A percentile compares a stretch with the other conserved stretches of the same genome.
These are phyloP conservation scores for Erithacus rubecula DNA, from an alignment of 2,797 vertebrate genomes.

Conservation along the genomic window DNA sequence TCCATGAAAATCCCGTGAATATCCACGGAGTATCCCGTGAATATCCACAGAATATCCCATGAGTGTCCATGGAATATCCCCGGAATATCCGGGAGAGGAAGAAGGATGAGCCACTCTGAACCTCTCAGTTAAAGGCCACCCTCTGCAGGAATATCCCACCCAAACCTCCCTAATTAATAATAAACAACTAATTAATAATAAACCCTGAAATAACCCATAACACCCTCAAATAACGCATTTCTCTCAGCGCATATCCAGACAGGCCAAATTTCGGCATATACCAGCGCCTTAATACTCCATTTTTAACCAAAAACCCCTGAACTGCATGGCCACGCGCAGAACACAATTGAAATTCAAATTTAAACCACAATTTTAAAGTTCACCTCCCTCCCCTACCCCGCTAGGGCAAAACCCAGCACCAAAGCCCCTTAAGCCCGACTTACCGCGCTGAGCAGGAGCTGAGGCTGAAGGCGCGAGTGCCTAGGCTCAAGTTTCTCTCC, in stretches of 20 bases:
- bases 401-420: background rate
- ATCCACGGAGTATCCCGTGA: no score
- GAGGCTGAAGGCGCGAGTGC: background rate
- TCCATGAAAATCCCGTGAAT: no score
- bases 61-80: no score
- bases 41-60: no score
- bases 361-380: background rate
- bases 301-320: no score
- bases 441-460: background rate
- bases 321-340: background rate
- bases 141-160: background rate
- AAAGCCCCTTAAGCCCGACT: background rate
- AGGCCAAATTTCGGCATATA: no score
- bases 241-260: no score
- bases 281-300: no score
- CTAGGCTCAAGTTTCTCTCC: background rate
- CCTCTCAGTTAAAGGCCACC: no score
- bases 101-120: rapidly evolving
- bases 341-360: no score
- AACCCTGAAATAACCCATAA: background rate
- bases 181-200: background rate
- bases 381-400: rapidly evolving
- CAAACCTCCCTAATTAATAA: background rate
- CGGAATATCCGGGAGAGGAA: background rate
- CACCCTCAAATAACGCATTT: background rate